Percentiles rank a stretch among this genome's conserved stretches.
phyloP scores from a whole-genome alignment of 2,888 invertebrate genomes.

The Acanthosepion esculentum region DNA sequence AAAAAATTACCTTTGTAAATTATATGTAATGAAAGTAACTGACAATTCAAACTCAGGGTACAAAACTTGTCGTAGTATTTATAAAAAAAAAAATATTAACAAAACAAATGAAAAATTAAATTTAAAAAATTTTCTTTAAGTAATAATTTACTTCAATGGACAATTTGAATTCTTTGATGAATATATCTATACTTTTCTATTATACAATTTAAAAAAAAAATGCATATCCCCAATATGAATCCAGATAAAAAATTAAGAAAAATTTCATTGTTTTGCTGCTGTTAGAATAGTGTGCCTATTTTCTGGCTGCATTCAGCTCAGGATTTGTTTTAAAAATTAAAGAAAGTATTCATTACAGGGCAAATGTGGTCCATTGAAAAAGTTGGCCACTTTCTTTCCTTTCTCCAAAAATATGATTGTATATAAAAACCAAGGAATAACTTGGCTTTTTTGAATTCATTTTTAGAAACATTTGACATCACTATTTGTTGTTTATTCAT shows the following conservation, averaged over 20 bases:
- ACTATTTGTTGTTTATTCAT: neutral
- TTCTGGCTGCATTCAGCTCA: neutral
- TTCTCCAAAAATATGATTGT: neutral
- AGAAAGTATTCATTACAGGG: neutral
- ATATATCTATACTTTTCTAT: neutral
- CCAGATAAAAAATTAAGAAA: neutral
- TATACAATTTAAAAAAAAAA: neutral
- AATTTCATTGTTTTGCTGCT: neutral
- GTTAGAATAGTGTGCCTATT: neutral
- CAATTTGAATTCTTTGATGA: neutral
- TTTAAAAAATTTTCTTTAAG: neutral
- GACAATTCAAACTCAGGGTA: neutral
- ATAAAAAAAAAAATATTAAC: neutral
- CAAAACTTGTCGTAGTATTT: neutral
- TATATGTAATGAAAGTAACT: neutral
- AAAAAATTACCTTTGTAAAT: neutral
- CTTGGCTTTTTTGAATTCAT: neutral
- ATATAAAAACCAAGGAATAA: neutral
- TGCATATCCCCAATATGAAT: conserved; percentile 8
- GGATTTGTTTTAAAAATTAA: neutral
- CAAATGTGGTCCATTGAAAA: neutral
- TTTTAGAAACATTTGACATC: conserved; percentile 9
- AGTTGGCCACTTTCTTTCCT: neutral
- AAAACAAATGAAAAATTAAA: neutral
- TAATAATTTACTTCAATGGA: too few species aligned